Evolutionary conservation across 1,140 invertebrate species (phyloP).

Genomic region (Drosophila kikkawai): DNA sequence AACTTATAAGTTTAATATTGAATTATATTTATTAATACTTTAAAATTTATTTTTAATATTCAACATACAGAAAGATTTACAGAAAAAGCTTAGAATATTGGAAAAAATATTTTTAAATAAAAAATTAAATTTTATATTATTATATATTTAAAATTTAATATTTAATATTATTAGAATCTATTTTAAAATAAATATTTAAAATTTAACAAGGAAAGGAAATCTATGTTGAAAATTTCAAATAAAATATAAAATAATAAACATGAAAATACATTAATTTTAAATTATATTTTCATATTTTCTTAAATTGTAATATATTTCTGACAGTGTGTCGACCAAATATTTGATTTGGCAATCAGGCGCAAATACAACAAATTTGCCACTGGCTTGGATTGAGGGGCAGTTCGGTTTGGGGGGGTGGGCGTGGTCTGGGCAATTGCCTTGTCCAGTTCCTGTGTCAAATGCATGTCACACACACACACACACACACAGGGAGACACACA

Average conservation of each 20-base stretch:
- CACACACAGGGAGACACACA: slow-evolving; percentile 17
- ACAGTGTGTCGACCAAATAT: slow-evolving; percentile 55
- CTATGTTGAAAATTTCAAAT: not conserved
- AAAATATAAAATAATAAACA: not conserved
- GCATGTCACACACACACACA: slow-evolving; percentile 52
- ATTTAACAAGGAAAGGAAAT: too few species aligned
- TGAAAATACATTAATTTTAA: not conserved
- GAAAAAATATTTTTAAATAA: too few species aligned
- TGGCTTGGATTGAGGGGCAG: slow-evolving; percentile 5
- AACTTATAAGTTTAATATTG: not conserved
- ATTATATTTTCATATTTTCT: not conserved
- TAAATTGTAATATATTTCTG: slow-evolving; percentile 1
- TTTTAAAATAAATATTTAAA: too few species aligned
- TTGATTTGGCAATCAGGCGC: slow-evolving; percentile 76
- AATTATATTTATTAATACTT: not conserved
- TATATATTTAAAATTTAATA: too few species aligned
- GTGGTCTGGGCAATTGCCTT: slow-evolving; percentile 47
- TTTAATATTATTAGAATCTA: too few species aligned
- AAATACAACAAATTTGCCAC: slow-evolving; percentile 78
- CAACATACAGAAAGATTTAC: too few species aligned
- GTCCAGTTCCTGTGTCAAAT: slow-evolving; percentile 55
- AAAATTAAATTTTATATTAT: too few species aligned
- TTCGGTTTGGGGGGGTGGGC: not conserved
- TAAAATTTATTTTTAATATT: not conserved
- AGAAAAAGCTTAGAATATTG: too few species aligned